Conservation (phyloP, 2,888 invertebrate species). For the Cheilosia soror region DNA sequence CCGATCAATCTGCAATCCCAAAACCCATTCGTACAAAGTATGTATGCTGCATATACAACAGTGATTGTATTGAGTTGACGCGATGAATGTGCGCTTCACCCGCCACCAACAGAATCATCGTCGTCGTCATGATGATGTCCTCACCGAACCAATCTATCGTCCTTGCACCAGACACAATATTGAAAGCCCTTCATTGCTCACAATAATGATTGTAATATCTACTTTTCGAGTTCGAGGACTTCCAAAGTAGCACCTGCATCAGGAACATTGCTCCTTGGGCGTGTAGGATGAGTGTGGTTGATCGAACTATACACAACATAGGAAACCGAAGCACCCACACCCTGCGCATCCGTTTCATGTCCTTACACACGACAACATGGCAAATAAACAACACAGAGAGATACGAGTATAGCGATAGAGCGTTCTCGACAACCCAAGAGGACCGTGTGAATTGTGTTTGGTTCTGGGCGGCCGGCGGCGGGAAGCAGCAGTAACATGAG, state of each 20-base stretch:
- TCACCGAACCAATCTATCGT: slow-evolving; percentile 68
- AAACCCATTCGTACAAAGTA: slow-evolving; percentile 15
- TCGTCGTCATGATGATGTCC: slow-evolving; percentile 23
- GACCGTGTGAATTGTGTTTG: slow-evolving; percentile 73
- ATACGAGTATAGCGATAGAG: slow-evolving; percentile 24
- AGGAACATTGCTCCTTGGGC: slow-evolving; percentile 53
- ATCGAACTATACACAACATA: slow-evolving; percentile 31
- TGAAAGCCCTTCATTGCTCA: slow-evolving; percentile 71
- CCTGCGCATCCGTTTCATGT: slow-evolving; percentile 53
- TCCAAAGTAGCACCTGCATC: slow-evolving; percentile 71
- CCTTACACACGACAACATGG: slow-evolving; percentile 71
- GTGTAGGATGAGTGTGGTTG: slow-evolving; percentile 1
- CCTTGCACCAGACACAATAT: slow-evolving; percentile 75
- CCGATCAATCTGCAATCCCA: slow-evolving; percentile 66
- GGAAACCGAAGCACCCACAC: slow-evolving; percentile 39
- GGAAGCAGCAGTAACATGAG: slow-evolving; percentile 52
- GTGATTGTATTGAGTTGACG: slow-evolving; percentile 32
- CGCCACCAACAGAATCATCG: slow-evolving; percentile 4
- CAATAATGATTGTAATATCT: slow-evolving; percentile 75
- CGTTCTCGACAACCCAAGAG: slow-evolving; percentile 30
- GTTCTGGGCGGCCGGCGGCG: slow-evolving; percentile 52
- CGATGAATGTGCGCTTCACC: slow-evolving; percentile 24
- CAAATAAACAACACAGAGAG: slow-evolving; percentile 68
- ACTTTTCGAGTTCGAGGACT: slow-evolving; percentile 74
- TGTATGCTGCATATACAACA: not conserved